Base-by-base conservation (phyloP, 1,140 invertebrate species). In the Leptinotarsa undecemlineata region DNA sequence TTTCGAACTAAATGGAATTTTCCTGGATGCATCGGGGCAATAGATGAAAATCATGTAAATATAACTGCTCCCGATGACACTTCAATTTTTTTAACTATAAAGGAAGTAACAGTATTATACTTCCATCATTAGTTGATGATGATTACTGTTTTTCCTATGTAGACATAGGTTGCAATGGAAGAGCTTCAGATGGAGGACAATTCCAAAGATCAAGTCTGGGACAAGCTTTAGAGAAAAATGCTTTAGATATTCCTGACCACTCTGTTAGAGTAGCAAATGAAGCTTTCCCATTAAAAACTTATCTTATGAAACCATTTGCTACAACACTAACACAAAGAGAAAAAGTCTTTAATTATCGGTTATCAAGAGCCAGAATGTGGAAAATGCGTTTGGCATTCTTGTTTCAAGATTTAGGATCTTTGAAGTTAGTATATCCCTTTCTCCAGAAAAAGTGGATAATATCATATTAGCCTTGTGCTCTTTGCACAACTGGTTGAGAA, bases 371-470 rank as follows among this genome's bases (percentile, higher is more conserved):
- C 23, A 74, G 84, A 67, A 67, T 8, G 80, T 87, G 13, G 86
- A 88, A 79, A 87, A 86, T 81, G 82, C 81, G 2, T 88, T 88
- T 81, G 86, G 86, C 4, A 87, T 88, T 33, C 68, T 87, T 42
- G 80, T 79, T 21, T 51, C 78, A 19, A 73, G 79, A 70, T 86
- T 83, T 78, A 23, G 82, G 63, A 78, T 86, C 42, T 85, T 85
- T 71, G 74, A 80, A 66, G 48, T 3, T 47, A 3, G 8, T 48
- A 69, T 69, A 13, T 20, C 14, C 5, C 11, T n/a, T 48, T 19
- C 47, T 5, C n/a, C 47, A 14, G 15, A 19, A 15, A 48, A 3
- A 11, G n/a, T 21, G 6, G 42, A 69, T 69, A 14, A 8, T 17
- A 20, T 69, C 6, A 20, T 69, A 17, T 8, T 15, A 19, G 42